Evolutionary conservation across 2,888 invertebrate genomes (phyloP), one percentile per base, ranked within the genome.

Genomic region (Aleiodes alternator): DNA sequence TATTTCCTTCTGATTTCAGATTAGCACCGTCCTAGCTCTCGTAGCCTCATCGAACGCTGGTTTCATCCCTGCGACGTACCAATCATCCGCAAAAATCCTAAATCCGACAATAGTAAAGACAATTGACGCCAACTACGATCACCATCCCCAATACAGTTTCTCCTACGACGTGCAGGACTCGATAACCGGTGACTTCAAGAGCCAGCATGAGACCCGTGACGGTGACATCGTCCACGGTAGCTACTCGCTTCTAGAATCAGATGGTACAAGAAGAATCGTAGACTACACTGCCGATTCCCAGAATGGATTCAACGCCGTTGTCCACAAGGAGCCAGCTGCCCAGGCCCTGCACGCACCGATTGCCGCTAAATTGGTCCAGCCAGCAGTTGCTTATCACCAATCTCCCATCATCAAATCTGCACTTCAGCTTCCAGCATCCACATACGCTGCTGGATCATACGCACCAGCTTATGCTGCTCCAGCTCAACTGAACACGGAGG

Each of bases 41-140:
- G 89, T 81, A 85, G 90, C 81, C 78, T 90, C 90, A 61, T 89
- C 91, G 51, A 91, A 78, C 73, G 92, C 91, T 84, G 92, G 92
- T 0, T 82, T 92, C 80, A 86, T 85, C 88, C 77, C 77, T n/a
- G 72, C 53, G 1, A 70, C 57, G 8, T 56, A 56, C 77, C 31
- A 75, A 76, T n/a, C 87, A 81, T 88, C 69, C 83, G 90, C 69
- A 82, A 43, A 43, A 43, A 43, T 43, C 43, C 11, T 43, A 43
- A 11, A 43, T 43, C 43, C 72, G 8, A 64, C 74, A 3, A 38
- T 69, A 12, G 57, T 75, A 56, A 73, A 79, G 29, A 3, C 71
- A 48, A 50, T 61, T 8, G 77, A 77, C 11, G 57, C 76, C 3
- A 77, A 79, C 38, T 79, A 77, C 69, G 79, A 79, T 64, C 61